These are phyloP conservation scores for Oryzias celebensis DNA, from an alignment of 2,113 vertebrate genomes.

Conservation along the genomic window DNA sequence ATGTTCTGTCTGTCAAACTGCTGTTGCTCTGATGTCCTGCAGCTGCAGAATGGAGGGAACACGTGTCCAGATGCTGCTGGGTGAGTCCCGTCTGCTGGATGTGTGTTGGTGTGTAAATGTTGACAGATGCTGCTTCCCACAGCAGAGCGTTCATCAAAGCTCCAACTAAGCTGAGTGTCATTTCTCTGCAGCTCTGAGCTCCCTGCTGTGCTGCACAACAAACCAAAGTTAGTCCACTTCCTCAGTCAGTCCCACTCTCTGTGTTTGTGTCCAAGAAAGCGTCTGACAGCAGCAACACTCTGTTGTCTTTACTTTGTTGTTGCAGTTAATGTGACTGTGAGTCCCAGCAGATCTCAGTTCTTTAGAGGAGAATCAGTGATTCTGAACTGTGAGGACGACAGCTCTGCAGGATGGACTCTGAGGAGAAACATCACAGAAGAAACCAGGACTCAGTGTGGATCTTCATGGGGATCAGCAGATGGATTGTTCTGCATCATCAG, in stretches of 20 bases:
- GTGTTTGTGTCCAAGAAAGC: not conserved
- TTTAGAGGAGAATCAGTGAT: too few relatives aligned
- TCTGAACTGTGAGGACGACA: too few relatives aligned
- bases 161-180: not conserved
- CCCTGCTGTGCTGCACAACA: constrained; percentile 1
- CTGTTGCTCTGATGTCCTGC: not conserved
- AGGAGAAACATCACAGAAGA: too few relatives aligned
- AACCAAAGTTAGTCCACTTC: constrained; percentile 1
- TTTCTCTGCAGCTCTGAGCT: not conserved
- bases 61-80: constrained; percentile 8
- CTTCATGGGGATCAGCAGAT: too few relatives aligned
- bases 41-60: constrained; percentile 6
- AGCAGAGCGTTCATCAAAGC: too few relatives aligned
- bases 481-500: too few relatives aligned
- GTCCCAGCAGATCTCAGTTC: not conserved
- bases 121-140: not conserved
- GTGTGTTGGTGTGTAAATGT: constrained; percentile 5
- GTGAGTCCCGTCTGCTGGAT: constrained; percentile 16
- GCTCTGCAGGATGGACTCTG: too few relatives aligned
- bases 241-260: not conserved
- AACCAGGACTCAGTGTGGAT: too few relatives aligned
- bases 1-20: not conserved
- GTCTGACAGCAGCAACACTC: not conserved
- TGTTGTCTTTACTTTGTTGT: not conserved
- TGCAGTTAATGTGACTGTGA: not conserved